These are phyloP conservation scores for Hydrocynus forskahlii DNA, from an alignment of 2,797 vertebrate genomes.

Conservation along the genomic window DNA sequence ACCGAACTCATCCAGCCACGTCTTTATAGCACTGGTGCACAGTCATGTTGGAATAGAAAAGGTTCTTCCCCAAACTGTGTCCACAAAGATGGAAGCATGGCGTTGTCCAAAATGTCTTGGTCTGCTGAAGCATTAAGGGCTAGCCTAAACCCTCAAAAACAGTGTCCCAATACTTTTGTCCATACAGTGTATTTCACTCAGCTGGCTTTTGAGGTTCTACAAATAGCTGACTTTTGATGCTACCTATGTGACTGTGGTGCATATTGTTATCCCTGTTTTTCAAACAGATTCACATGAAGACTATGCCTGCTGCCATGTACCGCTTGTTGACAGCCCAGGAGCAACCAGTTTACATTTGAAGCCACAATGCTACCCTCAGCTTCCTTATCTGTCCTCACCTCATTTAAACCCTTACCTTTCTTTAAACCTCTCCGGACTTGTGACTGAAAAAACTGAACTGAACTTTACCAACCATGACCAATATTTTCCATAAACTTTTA, in stretches of 20 bases:
- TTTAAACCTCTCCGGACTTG: constrained; percentile 43
- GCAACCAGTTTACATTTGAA: constrained; percentile 82
- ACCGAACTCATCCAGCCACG: no score
- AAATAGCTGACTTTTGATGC: neutral
- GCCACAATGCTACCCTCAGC: constrained; percentile 34
- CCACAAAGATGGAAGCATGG: no score
- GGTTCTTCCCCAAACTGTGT: no score
- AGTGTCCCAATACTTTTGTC: no score
- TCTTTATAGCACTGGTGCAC: no score
- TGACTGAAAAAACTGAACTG: constrained; percentile 39
- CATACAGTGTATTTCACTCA: no score
- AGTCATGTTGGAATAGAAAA: no score
- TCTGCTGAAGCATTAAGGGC: no score
- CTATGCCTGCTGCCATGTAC: constrained; percentile 99
- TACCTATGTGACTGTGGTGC: neutral
- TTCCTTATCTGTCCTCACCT: constrained; percentile 53
- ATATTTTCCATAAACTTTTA: constrained; percentile 28
- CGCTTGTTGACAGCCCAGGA: constrained; percentile 96
- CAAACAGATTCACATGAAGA: constrained; percentile 97
- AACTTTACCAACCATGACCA: constrained; percentile 24
- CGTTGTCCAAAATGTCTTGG: no score
- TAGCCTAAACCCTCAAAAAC: no score
- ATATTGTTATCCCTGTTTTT: constrained; percentile 38
- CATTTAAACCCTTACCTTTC: constrained; percentile 39
- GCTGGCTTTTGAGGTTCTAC: neutral